Conservation (phyloP, 2,113 vertebrate species). For the Cranoglanis bouderius region DNA sequence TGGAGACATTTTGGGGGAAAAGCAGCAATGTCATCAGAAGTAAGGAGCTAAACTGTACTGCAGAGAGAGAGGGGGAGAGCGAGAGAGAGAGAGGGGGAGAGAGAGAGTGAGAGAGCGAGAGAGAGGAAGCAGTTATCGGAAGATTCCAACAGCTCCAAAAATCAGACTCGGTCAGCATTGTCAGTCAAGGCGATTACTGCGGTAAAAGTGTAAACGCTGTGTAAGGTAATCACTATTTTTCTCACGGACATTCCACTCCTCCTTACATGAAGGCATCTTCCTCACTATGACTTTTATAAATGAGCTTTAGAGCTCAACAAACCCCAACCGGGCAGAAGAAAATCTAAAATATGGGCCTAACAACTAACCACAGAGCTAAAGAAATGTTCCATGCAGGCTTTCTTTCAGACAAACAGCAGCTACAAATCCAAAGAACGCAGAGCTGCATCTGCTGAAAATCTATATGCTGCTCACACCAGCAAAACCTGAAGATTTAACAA, state of each 20-base stretch:
- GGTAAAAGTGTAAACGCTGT: not conserved
- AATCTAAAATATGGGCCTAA: not conserved
- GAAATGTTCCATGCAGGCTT: not conserved
- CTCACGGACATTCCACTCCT: not conserved
- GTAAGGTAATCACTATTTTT: not conserved
- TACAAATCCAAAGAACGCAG: not conserved
- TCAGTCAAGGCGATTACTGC: no score
- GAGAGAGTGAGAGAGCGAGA: no score
- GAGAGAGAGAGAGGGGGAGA: no score
- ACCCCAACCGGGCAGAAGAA: not conserved
- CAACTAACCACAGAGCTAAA: constrained; percentile 3
- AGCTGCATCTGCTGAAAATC: not conserved
- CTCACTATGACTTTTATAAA: not conserved
- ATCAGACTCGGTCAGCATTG: no score
- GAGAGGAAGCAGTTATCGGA: no score
- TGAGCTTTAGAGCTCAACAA: not conserved
- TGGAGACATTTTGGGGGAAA: not conserved
- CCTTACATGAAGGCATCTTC: not conserved
- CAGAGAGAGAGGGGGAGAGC: not conserved
- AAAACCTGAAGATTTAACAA: no score
- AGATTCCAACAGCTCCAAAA: no score
- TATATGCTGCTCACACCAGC: not conserved
- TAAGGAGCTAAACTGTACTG: not conserved
- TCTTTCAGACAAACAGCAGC: not conserved
- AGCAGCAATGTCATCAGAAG: not conserved